Evolutionary conservation across 2,797 vertebrate species (phyloP).

Genomic region (Halcyon leucocephala): DNA sequence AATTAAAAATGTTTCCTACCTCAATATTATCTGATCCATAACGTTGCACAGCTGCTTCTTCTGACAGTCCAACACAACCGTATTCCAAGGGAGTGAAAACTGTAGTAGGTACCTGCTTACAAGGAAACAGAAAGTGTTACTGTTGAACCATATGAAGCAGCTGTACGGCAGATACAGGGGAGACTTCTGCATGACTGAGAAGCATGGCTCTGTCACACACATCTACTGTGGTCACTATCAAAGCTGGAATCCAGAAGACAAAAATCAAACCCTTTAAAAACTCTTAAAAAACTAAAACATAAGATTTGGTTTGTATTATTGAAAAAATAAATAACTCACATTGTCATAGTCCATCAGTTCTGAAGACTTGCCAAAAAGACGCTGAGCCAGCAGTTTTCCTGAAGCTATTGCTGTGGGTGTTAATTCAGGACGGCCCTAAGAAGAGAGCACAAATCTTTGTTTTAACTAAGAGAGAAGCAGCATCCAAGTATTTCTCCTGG

Average conservation of each 20-base stretch:
- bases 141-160: not conserved
- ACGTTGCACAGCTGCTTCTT: conserved; percentile 85
- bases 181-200: not conserved
- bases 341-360: conserved; percentile 92
- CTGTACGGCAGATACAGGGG: not conserved
- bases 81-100: conserved; percentile 96
- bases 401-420: conserved; percentile 93
- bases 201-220: not conserved
- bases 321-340: conserved; percentile 80
- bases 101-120: conserved; percentile 88
- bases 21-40: conserved; percentile 87
- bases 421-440: conserved; percentile 92
- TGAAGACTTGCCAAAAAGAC: conserved; percentile 82
- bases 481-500: conserved; percentile 6
- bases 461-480: not conserved
- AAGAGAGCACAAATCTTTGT: not conserved
- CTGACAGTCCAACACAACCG: conserved; percentile 92
- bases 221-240: not conserved
- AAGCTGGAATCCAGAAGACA: not conserved
- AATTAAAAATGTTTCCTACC: conserved; percentile 71
- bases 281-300: not conserved
- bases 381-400: conserved; percentile 89
- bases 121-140: not conserved
- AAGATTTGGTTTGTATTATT: not conserved
- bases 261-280: not conserved